These are phyloP conservation scores for Caenorhabditis sp. DNA, from an alignment of 2,888 invertebrate species.

Conservation along the genomic window DNA sequence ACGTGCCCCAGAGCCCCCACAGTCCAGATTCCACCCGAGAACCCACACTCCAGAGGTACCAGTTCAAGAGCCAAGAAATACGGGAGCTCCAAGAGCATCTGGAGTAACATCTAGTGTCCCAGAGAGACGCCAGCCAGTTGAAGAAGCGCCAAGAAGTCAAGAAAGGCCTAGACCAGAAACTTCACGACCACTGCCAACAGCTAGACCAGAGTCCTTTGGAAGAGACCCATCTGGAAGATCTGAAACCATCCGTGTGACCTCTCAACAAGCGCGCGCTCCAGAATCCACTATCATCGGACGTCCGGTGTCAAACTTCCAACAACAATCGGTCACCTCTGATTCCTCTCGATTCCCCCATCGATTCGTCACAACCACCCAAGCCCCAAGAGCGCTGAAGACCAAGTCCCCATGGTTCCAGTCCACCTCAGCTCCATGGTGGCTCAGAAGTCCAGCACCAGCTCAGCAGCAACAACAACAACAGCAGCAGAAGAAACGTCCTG, in stretches of 20 bases:
- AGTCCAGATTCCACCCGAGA: constrained; percentile 45
- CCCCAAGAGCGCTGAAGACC: not conserved
- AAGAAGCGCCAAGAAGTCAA: constrained; percentile 13
- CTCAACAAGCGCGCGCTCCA: constrained; percentile 35
- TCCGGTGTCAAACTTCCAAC: constrained; percentile 38
- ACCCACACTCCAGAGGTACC: constrained; percentile 22
- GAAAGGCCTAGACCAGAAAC: too few species aligned
- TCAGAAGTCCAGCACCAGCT: constrained; percentile 50
- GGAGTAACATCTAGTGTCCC: constrained; percentile 6
- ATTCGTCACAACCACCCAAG: constrained; percentile 28
- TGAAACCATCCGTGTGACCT: constrained; percentile 2
- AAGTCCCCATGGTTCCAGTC: constrained; percentile 60
- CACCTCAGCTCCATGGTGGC: constrained; percentile 62
- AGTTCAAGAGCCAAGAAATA: constrained; percentile 6
- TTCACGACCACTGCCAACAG: constrained; percentile 9
- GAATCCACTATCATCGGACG: constrained; percentile 34
- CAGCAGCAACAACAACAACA: constrained; percentile 30
- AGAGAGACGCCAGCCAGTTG: not conserved
- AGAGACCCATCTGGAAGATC: constrained; percentile 1
- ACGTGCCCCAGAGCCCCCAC: constrained; percentile 23
- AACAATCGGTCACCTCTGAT: constrained; percentile 13
- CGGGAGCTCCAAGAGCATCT: not conserved
- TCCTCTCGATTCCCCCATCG: constrained; percentile 38
- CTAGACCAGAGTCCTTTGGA: not conserved
- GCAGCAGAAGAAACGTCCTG: constrained; percentile 33